Evolutionary conservation across 92 coral and sea anemone species (phyloP).

Genomic region (Pocillopora grandis): DNA sequence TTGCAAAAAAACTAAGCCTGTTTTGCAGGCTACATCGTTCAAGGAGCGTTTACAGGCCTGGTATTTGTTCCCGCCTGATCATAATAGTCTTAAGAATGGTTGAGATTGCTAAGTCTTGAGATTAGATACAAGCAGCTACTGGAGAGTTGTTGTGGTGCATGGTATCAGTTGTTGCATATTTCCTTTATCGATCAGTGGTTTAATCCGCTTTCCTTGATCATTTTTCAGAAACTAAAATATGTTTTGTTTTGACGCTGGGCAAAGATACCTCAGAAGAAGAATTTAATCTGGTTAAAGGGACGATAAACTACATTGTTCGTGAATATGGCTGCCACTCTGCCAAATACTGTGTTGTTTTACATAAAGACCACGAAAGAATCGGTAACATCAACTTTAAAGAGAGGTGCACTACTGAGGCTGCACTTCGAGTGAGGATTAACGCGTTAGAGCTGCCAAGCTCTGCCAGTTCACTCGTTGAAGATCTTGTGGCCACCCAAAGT

Average conservation of each 20-base stretch:
- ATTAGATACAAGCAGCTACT: too few relatives aligned
- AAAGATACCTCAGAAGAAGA: background rate
- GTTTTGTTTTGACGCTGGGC: conserved; percentile 24
- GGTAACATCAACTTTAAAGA: background rate
- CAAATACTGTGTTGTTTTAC: conserved; percentile 18
- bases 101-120: too few relatives aligned
- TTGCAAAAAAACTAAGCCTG: too few relatives aligned
- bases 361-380: background rate
- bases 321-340: conserved; percentile 13
- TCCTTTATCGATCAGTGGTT: background rate
- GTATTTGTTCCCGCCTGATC: too few relatives aligned
- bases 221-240: conserved; percentile 20
- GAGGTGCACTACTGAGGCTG: background rate
- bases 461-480: background rate
- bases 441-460: background rate
- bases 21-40: too few relatives aligned
- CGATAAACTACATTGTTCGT: background rate
- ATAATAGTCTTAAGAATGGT: too few relatives aligned
- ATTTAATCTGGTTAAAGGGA: conserved; percentile 11
- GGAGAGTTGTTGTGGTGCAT: too few relatives aligned
- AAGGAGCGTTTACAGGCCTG: too few relatives aligned
- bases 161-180: background rate
- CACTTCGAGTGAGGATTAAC: background rate
- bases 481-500: background rate
- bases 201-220: background rate